A percentile compares a stretch with the other conserved stretches of the same genome.
These are phyloP conservation scores for Goniozus legneri DNA, from an alignment of 1,140 invertebrate species.

Conservation along the genomic window DNA sequence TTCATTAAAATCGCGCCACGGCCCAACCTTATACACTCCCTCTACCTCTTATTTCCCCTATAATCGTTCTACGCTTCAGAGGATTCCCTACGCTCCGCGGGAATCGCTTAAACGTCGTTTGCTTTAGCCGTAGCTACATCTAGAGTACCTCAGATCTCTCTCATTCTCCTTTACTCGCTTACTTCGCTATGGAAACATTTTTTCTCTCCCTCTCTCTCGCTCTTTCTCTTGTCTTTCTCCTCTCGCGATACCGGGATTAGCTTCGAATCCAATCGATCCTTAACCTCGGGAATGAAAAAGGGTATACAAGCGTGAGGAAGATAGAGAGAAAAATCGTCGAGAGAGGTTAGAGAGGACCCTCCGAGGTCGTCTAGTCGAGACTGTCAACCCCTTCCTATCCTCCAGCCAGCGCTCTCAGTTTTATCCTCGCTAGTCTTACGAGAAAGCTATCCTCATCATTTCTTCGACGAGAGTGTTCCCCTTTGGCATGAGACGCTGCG, in stretches of 20 bases:
- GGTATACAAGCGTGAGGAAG: not conserved
- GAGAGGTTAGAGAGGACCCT: not conserved
- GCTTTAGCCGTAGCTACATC: not conserved
- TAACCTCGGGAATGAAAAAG: not conserved
- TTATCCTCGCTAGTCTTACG: slow-evolving; percentile 53
- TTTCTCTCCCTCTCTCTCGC: too few species aligned
- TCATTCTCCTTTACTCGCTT: too few species aligned
- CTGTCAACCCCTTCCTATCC: too few species aligned
- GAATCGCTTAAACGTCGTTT: not conserved
- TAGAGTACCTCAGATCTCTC: too few species aligned
- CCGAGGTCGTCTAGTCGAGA: not conserved
- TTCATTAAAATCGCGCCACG: not conserved
- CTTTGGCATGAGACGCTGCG: slow-evolving; percentile 60
- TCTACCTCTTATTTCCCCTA: too few species aligned
- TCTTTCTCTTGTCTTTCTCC: not conserved
- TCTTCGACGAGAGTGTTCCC: slow-evolving; percentile 67
- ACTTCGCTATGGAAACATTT: too few species aligned
- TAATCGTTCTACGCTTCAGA: too few species aligned
- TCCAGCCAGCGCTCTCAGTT: too few species aligned
- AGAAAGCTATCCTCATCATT: slow-evolving; percentile 66
- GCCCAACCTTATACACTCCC: too few species aligned
- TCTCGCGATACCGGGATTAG: slow-evolving; percentile 7
- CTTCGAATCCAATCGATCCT: slow-evolving; percentile 13
- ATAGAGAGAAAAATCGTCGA: not conserved
- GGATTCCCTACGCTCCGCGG: not conserved